A percentile compares a stretch with the other conserved stretches of the same genome.
phyloP scores from a whole-genome alignment of 2,113 vertebrate genomes.

The Todiramphus saurophagus region DNA sequence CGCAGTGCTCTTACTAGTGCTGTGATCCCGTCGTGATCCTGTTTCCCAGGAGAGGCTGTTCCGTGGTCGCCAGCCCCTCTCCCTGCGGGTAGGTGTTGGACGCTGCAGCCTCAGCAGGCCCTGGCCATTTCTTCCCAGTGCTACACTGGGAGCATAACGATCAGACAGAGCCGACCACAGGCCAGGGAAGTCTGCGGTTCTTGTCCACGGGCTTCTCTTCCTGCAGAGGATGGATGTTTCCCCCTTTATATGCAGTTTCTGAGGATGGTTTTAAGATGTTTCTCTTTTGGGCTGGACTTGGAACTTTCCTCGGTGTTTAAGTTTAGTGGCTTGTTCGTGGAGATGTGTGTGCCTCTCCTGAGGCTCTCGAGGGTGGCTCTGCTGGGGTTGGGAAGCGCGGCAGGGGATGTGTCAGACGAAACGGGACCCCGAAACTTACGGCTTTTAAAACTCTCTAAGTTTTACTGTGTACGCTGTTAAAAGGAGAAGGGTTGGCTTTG shows the following conservation, averaged over 20 bases:
- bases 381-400: background rate
- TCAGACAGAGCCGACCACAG: rapidly evolving
- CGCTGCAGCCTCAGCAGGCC: background rate
- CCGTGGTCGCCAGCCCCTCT: background rate
- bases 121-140: rapidly evolving
- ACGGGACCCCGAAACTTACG: rapidly evolving
- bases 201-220: background rate
- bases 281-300: background rate
- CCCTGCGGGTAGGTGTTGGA: background rate
- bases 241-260: background rate
- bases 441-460: background rate
- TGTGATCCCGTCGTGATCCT: rapidly evolving
- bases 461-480: background rate
- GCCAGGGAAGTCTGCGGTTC: background rate
- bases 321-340: background rate
- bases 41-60: background rate
- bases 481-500: background rate
- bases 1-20: background rate
- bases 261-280: background rate
- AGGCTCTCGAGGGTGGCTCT: background rate
- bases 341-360: background rate
- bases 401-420: background rate
- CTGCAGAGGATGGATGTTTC: background rate
- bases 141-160: rapidly evolving
- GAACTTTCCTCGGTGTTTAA: background rate